phyloP scores from a whole-genome alignment of 2,113 vertebrate genomes.

The Sciurus niger region DNA sequence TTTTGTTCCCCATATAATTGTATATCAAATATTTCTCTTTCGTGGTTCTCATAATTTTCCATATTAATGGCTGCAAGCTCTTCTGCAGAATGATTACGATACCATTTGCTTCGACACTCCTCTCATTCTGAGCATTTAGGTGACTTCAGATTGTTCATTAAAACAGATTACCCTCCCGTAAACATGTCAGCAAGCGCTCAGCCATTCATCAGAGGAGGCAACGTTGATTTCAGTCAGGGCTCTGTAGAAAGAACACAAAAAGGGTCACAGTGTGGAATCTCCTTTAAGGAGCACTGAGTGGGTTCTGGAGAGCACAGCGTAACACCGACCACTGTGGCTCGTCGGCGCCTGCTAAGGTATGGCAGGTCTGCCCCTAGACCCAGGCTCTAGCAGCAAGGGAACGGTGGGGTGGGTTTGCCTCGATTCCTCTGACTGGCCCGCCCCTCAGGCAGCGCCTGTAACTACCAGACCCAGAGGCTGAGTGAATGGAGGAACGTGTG shows the following conservation, averaged over 20 bases:
- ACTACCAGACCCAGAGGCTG: background rate
- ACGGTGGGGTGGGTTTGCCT: background rate
- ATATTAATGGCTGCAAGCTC: background rate
- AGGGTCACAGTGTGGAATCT: background rate
- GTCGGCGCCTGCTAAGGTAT: background rate
- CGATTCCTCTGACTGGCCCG: background rate
- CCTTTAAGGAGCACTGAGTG: background rate
- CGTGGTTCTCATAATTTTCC: constrained; percentile 18
- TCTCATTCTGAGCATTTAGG: background rate
- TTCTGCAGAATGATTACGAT: background rate
- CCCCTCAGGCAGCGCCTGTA: fast-evolving
- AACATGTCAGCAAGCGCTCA: constrained; percentile 1
- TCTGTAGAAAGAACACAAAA: background rate
- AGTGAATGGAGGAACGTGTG: background rate
- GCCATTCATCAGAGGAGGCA: background rate
- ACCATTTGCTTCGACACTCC: background rate
- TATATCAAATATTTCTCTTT: background rate
- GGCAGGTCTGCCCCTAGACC: background rate
- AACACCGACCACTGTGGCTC: background rate
- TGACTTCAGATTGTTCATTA: constrained; percentile 57
- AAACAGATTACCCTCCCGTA: constrained; percentile 54
- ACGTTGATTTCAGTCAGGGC: background rate
- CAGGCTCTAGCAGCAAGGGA: background rate
- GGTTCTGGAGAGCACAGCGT: background rate
- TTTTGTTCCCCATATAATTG: background rate